Conservation (phyloP, 2,888 invertebrate species). For the Entomobrya proxima region DNA sequence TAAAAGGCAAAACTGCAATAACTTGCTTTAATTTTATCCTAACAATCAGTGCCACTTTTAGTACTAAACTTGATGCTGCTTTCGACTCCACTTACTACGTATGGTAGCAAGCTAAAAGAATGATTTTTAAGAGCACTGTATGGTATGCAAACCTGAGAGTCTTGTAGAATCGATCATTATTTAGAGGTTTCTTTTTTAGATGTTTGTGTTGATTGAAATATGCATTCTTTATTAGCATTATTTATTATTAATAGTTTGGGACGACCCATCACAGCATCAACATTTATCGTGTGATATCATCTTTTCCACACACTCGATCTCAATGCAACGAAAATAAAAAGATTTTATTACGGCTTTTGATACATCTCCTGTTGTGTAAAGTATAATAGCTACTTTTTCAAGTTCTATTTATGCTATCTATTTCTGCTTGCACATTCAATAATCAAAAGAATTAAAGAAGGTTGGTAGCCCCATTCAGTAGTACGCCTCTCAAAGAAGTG, state of each 20-base stretch:
- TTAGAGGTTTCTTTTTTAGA: slow-evolving; percentile 28
- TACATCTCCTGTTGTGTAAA: slow-evolving; percentile 5
- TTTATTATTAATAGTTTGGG: slow-evolving; percentile 38
- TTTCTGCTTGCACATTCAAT: slow-evolving; percentile 62
- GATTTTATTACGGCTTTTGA: background rate
- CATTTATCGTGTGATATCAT: slow-evolving; percentile 32
- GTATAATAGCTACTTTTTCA: slow-evolving; percentile 48
- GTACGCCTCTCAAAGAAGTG: background rate
- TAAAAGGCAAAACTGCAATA: slow-evolving; percentile 5
- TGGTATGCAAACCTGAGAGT: background rate
- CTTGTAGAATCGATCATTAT: slow-evolving; percentile 28
- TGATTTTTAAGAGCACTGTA: background rate
- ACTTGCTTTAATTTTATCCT: background rate
- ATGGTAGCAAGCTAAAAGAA: background rate
- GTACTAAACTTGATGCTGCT: too few species aligned
- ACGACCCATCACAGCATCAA: background rate
- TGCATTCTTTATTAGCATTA: slow-evolving; percentile 45
- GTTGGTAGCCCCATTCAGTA: background rate
- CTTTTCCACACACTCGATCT: slow-evolving; percentile 2
- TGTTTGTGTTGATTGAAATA: slow-evolving; percentile 48
- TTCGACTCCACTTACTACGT: too few species aligned
- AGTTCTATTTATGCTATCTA: slow-evolving; percentile 41
- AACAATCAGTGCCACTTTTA: too few species aligned
- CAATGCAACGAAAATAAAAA: slow-evolving; percentile 13
- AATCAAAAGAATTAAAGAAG: slow-evolving; percentile 48